Conservation (phyloP, 2,113 vertebrate genomes). For the Eretmochelys imbricata region DNA sequence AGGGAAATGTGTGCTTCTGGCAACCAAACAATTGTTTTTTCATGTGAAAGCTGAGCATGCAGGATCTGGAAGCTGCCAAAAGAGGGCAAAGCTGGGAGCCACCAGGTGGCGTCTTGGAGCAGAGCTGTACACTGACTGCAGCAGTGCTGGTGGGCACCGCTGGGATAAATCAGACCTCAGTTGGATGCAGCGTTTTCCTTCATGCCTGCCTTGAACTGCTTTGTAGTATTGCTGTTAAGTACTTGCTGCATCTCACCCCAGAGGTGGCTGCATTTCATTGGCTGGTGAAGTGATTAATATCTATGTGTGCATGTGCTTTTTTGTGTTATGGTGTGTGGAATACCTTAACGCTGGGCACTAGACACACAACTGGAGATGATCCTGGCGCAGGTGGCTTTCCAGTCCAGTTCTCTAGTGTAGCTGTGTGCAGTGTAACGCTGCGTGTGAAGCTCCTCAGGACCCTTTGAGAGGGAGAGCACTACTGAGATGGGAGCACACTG, state of each 20-base stretch:
- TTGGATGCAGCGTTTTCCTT: background rate
- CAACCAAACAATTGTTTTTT: fast-evolving
- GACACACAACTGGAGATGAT: background rate
- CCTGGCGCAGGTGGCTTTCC: background rate
- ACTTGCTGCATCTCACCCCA: background rate
- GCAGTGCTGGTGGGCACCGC: background rate
- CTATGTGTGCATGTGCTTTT: fast-evolving
- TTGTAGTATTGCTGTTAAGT: background rate
- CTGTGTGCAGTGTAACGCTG: fast-evolving
- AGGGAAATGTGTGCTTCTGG: background rate
- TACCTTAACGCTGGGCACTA: background rate
- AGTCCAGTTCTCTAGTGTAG: background rate
- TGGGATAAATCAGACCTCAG: background rate
- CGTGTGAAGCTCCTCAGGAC: background rate
- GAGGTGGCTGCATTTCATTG: no score
- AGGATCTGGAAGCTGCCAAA: background rate
- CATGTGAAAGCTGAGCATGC: background rate
- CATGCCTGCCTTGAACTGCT: background rate
- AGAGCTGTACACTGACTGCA: background rate
- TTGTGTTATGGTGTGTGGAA: background rate
- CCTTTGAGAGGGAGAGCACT: background rate
- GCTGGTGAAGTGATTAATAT: fast-evolving
- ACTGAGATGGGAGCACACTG: fast-evolving
- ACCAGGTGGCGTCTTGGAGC: background rate
- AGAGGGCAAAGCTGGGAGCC: background rate